Base-by-base conservation (phyloP, 2,797 vertebrate species). In the Molossus molossus region DNA sequence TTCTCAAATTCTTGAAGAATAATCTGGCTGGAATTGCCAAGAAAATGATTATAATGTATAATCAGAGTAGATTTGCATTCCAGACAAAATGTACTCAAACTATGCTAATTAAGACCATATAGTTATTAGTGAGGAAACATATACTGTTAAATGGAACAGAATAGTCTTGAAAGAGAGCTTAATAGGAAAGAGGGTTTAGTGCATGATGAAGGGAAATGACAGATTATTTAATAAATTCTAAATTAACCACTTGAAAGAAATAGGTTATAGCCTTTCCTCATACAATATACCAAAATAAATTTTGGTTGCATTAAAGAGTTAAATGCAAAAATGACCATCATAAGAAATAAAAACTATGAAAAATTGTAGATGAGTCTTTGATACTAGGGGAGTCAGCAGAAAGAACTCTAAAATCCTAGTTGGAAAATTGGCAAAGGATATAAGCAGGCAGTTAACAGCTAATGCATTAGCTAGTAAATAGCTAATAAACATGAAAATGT, bases 1-100 rank as follows among this genome's bases (percentile, higher is more conserved):
- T 90, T 96, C 91, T 97, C 79, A 94, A 95, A 92, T 92, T 85
- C 90, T 96, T 96, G 88, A 96, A 91, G 85, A 87, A 90, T 89
- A 91, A 93, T 77, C 88, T 96, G 87, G 53, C 57, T 96, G 91
- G 79, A 94, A 97, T 93, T 96, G 93, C 93, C 89, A 95, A 91
- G 95, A 96, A 95, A 89, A 87, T 37, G 94, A 93, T 94, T 76
- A 96, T 96, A 97, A 95, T 96, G 25, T 90, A 90, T 97, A 96
- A 93, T 93, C 58, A 90, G 86, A 84, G 70, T 81, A 93, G 65
- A 96, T 96, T 97, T 97, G 89, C 84, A 94, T 97, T 96, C 89
- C 48, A 92, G 87, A 95, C 89, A 94, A 94, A 50, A 53, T 48
- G 29, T 79, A 65, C 33, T 57, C 62, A 94, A 95, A 64, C 53